Conservation (phyloP, 1,140 invertebrate genomes). For the Trichomalopsis sarcophagae region DNA sequence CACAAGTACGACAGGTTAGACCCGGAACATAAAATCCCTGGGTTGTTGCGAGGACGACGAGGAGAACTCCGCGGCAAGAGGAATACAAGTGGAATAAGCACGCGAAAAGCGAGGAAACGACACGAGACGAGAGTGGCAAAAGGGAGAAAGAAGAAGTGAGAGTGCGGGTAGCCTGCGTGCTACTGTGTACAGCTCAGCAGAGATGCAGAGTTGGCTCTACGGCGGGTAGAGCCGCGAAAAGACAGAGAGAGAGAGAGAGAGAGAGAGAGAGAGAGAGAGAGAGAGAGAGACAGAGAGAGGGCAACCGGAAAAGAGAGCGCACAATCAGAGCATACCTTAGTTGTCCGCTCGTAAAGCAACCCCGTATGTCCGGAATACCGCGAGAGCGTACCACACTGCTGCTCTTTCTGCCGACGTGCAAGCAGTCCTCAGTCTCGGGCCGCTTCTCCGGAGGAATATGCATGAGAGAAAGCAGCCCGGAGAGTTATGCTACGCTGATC, state of each 20-base stretch:
- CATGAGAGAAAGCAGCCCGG: conserved; percentile 63
- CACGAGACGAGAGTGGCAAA: conserved; percentile 27
- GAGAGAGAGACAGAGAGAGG: conserved; percentile 44
- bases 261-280: conserved; percentile 36
- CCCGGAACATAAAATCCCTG: conserved; percentile 70
- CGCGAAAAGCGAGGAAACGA: conserved; percentile 50
- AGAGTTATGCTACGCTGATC: conserved; percentile 69
- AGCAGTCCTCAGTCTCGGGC: conserved; percentile 1
- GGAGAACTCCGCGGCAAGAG: conserved; percentile 51
- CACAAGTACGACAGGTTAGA: conserved; percentile 52
- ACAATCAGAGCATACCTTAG: conserved; percentile 73
- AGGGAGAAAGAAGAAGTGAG: conserved; percentile 40
- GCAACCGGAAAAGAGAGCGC: conserved; percentile 60
- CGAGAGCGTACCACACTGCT: conserved; percentile 40
- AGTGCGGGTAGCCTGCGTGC: not conserved
- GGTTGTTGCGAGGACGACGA: conserved; percentile 63
- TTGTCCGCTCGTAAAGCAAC: conserved; percentile 74
- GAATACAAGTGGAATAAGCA: conserved; percentile 41
- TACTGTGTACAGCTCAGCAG: not conserved
- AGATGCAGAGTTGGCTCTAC: not conserved
- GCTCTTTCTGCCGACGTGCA: conserved; percentile 27
- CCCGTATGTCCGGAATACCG: conserved; percentile 72
- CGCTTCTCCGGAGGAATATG: conserved; percentile 69
- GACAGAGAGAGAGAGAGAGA: conserved; percentile 21
- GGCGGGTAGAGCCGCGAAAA: not conserved